Evolutionary conservation across 2,797 vertebrate species (phyloP), one percentile per base, ranked within the genome.

Genomic region (Peromyscus aztecus): DNA sequence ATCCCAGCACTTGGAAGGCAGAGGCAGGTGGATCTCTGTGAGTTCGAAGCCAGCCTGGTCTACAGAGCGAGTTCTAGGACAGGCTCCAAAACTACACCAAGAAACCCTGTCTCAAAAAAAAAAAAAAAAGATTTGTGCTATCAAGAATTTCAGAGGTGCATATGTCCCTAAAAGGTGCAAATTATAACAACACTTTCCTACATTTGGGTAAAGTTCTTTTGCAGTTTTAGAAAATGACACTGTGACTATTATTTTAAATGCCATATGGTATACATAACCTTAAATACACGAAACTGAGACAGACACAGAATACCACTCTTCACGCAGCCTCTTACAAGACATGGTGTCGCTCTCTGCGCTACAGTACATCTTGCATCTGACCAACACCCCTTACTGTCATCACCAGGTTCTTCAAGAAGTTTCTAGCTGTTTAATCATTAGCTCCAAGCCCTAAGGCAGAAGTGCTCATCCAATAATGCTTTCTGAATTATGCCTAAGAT

Each of bases 301-400:
- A 93, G 24, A 65, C 14, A 73, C 31, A 92, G 69, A 94, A 65
- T 21, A 37, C 31, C 6, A 86, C 16, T 77, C 69, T 19, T 17
- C 71, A 63, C 11, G 46, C 23, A 61, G 23, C 40, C 65, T 90
- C 16, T 61, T 75, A 17, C 23, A 73, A 13, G 14, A 65, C 0
- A 19, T 29, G 43, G 27, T 49, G 14, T 78, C 43, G 0, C 89
- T 95, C 78, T 16, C 93, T 82, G 91, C 89, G 97, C 67, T 97
- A 93, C 90, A 96, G 96, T 97, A 93, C 73, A 96, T 95, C 83
- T 97, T 76, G 94, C 97, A 96, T 98, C 97, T 97, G 98, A 98
- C 98, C 98, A 98, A 98, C 90, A 92, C 90, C 40, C 90, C 89
- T 96, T 81, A 91, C 76, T 97, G 77, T 97, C 97, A 96, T 97